A percentile compares a stretch with the other conserved stretches of the same genome.
These are phyloP conservation scores for Vandiemenella viatica DNA, from an alignment of 2,888 invertebrate genomes.

Conservation along the genomic window DNA sequence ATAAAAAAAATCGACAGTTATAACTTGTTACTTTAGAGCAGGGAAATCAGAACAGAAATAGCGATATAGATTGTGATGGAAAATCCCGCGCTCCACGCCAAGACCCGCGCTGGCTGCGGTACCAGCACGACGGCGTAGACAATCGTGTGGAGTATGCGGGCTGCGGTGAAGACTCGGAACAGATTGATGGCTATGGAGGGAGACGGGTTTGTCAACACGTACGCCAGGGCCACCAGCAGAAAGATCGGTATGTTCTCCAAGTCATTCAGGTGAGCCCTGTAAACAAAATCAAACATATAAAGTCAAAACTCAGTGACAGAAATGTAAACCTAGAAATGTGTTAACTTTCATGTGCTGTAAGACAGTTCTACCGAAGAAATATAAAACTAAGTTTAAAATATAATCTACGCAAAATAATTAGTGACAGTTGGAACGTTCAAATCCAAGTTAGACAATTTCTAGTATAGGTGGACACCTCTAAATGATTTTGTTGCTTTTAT, in stretches of 20 bases:
- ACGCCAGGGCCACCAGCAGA: conserved; percentile 41
- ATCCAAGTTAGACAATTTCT: too few species aligned
- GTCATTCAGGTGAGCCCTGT: conserved; percentile 54
- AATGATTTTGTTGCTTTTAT: too few species aligned
- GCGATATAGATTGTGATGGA: conserved; percentile 36
- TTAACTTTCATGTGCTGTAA: too few species aligned
- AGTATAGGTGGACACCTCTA: too few species aligned
- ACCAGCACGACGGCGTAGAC: conserved; percentile 45
- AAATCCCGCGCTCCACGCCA: conserved; percentile 31
- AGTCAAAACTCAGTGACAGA: not conserved
- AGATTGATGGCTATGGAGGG: conserved; percentile 34
- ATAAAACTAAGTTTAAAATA: too few species aligned
- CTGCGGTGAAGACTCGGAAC: conserved; percentile 39
- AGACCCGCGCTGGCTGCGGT: conserved; percentile 40
- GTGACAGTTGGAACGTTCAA: too few species aligned
- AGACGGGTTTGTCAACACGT: conserved; percentile 42
- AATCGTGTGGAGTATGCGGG: conserved; percentile 44
- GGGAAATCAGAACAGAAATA: not conserved
- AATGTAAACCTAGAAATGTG: not conserved
- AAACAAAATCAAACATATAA: conserved; percentile 17
- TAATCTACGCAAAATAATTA: too few species aligned
- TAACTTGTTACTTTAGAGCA: too few species aligned
- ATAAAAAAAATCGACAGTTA: too few species aligned
- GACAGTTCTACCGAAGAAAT: too few species aligned
- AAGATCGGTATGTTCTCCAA: conserved; percentile 56